Conservation (phyloP, 2,113 vertebrate genomes). For the Pristiophorus japonicus region DNA sequence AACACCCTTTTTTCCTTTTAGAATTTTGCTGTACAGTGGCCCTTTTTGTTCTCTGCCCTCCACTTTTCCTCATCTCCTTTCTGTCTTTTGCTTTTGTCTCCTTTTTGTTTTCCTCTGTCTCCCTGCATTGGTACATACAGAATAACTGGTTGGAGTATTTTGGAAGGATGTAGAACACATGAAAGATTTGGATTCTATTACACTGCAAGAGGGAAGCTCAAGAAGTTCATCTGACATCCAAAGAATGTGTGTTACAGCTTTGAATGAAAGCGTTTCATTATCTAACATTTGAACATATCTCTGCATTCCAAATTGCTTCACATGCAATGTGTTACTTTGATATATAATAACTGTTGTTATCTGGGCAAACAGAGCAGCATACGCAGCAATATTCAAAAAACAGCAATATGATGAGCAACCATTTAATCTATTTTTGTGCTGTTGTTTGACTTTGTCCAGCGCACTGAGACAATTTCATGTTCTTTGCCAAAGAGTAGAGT, state of each 20-base stretch:
- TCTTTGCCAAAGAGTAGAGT: no score
- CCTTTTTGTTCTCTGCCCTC: no score
- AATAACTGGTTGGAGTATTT: neutral
- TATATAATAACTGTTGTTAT: neutral
- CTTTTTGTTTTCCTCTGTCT: no score
- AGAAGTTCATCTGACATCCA: neutral
- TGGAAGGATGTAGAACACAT: neutral
- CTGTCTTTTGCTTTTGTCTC: no score
- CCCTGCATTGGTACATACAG: no score
- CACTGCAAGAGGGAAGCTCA: neutral
- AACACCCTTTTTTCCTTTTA: no score
- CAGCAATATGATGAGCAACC: neutral
- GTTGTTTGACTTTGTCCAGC: neutral
- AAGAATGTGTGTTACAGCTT: neutral
- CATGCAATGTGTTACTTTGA: no score
- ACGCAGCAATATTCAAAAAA: neutral
- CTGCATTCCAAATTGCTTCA: neutral
- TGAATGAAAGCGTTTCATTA: neutral
- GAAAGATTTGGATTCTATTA: neutral
- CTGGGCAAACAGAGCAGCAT: neutral
- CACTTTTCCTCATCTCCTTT: no score
- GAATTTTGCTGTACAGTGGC: no score
- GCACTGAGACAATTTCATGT: neutral
- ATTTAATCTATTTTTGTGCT: neutral
- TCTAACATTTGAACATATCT: neutral